These are phyloP conservation scores for Aspidiotus destructor DNA, from an alignment of 2,888 invertebrate species.

Conservation along the genomic window DNA sequence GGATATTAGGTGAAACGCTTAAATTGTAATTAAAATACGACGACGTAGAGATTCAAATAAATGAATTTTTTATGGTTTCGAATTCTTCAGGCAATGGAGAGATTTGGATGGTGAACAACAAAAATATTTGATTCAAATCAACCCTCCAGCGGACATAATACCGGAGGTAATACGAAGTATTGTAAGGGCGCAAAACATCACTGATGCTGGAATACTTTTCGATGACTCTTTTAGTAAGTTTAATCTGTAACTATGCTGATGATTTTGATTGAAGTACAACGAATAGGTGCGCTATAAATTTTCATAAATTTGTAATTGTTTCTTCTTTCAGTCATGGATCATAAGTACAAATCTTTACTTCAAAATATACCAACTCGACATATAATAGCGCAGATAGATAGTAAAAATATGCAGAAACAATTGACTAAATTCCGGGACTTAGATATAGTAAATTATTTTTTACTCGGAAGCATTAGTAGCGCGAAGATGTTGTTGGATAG, in stretches of 20 bases:
- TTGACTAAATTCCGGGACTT: slow-evolving; percentile 62
- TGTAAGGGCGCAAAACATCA: slow-evolving; percentile 71
- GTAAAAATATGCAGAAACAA: slow-evolving; percentile 56
- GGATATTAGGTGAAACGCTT: slow-evolving; percentile 50
- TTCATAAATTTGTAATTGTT: background rate
- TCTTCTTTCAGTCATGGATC: slow-evolving; percentile 65
- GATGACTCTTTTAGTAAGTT: slow-evolving; percentile 70
- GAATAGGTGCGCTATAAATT: background rate
- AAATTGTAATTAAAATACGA: background rate
- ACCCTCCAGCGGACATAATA: slow-evolving; percentile 75
- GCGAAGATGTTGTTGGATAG: slow-evolving; percentile 54
- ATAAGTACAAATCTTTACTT: slow-evolving; percentile 81
- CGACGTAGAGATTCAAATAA: too few species aligned
- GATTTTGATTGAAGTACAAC: background rate
- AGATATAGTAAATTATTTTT: slow-evolving; percentile 82
- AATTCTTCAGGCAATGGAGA: slow-evolving; percentile 59
- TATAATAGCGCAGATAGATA: slow-evolving; percentile 60
- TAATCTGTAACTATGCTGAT: background rate
- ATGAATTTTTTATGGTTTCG: background rate
- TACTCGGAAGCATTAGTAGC: slow-evolving; percentile 63
- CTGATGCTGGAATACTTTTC: slow-evolving; percentile 83
- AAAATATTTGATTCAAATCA: slow-evolving; percentile 68
- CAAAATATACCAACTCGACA: slow-evolving; percentile 85
- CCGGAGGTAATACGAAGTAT: slow-evolving; percentile 74
- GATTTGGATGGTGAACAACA: slow-evolving; percentile 58